Conservation (phyloP, 2,888 invertebrate genomes). For the Netelia virgata region DNA sequence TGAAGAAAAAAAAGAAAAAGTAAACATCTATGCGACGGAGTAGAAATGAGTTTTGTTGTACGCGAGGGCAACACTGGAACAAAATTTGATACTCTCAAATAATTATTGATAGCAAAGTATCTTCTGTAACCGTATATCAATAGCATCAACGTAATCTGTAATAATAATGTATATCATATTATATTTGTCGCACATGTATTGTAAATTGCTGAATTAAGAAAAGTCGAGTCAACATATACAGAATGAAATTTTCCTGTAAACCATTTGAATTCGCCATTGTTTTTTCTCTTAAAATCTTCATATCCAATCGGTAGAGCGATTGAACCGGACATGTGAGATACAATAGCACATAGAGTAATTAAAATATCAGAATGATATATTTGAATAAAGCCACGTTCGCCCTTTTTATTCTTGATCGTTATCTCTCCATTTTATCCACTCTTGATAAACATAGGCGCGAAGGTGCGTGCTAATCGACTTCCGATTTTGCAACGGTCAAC, state of each 20-base stretch:
- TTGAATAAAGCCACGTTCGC: conserved; percentile 8
- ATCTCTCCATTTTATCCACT: neutral
- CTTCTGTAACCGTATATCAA: conserved; percentile 21
- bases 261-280: conserved; percentile 26
- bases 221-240: conserved; percentile 45
- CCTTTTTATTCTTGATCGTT: neutral
- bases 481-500: neutral
- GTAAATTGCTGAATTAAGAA: conserved; percentile 58
- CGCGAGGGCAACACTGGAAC: conserved; percentile 19
- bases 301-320: neutral
- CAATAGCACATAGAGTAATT: neutral
- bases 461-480: neutral
- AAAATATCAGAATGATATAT: neutral
- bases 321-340: neutral
- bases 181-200: conserved; percentile 64
- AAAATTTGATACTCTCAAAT: conserved; percentile 53
- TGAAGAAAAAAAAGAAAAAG: conserved; percentile 1
- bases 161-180: conserved; percentile 56
- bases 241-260: conserved; percentile 43
- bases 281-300: conserved; percentile 22
- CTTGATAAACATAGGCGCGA: neutral
- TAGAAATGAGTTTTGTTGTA: conserved; percentile 34
- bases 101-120: conserved; percentile 46
- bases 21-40: conserved; percentile 1
- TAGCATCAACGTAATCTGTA: conserved; percentile 50